Percentiles rank a stretch among this genome's conserved stretches.
phyloP scores from a whole-genome alignment of 2,797 vertebrate genomes.

The Liasis olivaceus region DNA sequence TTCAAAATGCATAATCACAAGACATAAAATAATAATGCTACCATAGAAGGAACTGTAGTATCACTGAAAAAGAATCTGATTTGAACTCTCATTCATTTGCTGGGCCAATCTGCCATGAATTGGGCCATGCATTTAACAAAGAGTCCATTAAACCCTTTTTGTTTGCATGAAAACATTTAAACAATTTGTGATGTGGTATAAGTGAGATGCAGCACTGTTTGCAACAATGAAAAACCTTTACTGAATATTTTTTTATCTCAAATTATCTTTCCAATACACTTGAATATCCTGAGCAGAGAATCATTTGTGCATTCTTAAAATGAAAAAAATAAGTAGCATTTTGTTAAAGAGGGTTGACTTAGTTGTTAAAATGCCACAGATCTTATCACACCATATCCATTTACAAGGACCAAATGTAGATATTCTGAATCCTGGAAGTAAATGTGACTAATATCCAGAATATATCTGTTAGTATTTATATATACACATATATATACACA shows the following conservation, averaged over 20 bases:
- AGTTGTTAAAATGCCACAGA: constrained; percentile 44
- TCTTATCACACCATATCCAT: constrained; percentile 43
- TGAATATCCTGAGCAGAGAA: constrained; percentile 41
- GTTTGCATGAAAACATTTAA: neutral
- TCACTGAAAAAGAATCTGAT: constrained; percentile 50
- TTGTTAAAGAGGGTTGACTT: constrained; percentile 41
- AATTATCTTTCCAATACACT: constrained; percentile 35
- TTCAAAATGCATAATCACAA: constrained; percentile 1
- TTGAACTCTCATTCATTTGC: constrained; percentile 65
- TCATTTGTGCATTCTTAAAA: constrained; percentile 19
- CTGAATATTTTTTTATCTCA: constrained; percentile 12
- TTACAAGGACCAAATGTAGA: constrained; percentile 47
- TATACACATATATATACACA: constrained; percentile 5
- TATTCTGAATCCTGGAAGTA: constrained; percentile 25
- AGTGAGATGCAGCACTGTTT: constrained; percentile 33
- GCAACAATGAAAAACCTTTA: constrained; percentile 35
- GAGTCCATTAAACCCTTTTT: constrained; percentile 25
- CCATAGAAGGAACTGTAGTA: neutral
- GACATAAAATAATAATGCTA: neutral
- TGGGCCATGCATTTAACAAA: neutral
- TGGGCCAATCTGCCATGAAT: constrained; percentile 21
- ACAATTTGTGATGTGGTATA: constrained; percentile 16
- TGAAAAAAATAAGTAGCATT: constrained; percentile 22
- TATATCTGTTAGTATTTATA: neutral
- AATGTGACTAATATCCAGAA: constrained; percentile 17